phyloP scores from a whole-genome alignment of 1,140 invertebrate species.

The Argopecten irradians region DNA sequence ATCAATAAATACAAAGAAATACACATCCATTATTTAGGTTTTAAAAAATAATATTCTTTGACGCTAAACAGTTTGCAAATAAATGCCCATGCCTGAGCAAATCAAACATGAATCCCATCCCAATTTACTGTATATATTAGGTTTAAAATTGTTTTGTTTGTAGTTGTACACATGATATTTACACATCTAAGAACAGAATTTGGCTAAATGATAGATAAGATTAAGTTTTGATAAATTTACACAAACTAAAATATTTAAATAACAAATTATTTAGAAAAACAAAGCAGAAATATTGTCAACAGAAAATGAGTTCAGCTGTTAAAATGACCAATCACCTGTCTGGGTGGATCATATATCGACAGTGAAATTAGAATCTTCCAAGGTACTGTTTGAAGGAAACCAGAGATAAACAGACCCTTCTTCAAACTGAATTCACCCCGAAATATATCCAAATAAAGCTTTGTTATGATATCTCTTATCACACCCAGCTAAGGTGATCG shows the following conservation, averaged over 20 bases:
- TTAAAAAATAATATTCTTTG: too few relatives aligned
- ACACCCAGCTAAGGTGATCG: neutral
- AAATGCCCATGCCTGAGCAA: too few relatives aligned
- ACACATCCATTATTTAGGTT: too few relatives aligned
- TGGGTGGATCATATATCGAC: neutral
- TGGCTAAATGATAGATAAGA: neutral
- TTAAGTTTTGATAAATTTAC: neutral
- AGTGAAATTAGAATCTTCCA: too few relatives aligned
- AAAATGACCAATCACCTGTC: neutral
- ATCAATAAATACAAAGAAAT: too few relatives aligned
- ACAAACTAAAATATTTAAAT: neutral
- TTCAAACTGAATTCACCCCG: neutral
- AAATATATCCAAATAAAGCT: neutral
- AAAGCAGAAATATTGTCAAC: neutral
- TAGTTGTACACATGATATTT: too few relatives aligned
- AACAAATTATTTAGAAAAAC: neutral
- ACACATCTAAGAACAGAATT: neutral
- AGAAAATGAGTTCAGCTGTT: neutral
- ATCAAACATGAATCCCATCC: too few relatives aligned
- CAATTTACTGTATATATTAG: too few relatives aligned
- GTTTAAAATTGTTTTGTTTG: too few relatives aligned
- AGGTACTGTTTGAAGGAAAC: too few relatives aligned
- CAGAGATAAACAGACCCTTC: neutral
- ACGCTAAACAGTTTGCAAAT: too few relatives aligned
- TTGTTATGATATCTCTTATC: neutral